Evolutionary conservation across 2,113 vertebrate species (phyloP), one percentile per base, ranked within the genome.

Genomic region (Xiphophorus hellerii): DNA sequence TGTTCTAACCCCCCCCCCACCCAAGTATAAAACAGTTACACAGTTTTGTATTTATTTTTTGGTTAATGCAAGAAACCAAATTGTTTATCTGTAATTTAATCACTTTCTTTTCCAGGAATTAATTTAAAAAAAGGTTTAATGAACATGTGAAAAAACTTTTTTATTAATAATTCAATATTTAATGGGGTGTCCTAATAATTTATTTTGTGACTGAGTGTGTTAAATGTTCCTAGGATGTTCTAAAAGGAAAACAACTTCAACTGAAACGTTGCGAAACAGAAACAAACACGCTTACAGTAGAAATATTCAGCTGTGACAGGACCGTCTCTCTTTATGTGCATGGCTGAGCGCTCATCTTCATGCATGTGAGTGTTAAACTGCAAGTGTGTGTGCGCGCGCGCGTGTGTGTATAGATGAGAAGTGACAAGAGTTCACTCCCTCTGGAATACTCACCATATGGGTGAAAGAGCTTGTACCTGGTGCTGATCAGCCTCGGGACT

Each of bases 371-470:
- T 69, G 27, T 31, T 63, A 30, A 33, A 77, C 70, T 75, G 66
- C 65, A 10, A 0, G 25, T 66, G n/a, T 15, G 65, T 29, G 31
- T n/a, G 61, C 63, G 61, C 63, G 62, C 17, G 33, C 48, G 60
- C 51, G 67, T 75, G 67, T 75, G 71, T 42, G 65, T 78, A 5
- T 31, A 62, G 72, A 89, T 89, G 72, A 71, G 70, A 87, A 82
- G 84, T 73, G 88, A 90, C 89, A 88, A 84, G 83, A 75, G 74
- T 81, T 80, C 4, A 9, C 74, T 86, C 89, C 86, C 84, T 81
- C 77, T 78, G 84, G 85, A 92, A 75, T 71, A 67, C 73, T 90
- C 77, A 83, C 85, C 88, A 90, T 91, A 89, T 87, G 88, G 82
- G 73, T 80, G 78, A 89, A 77, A 69, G 84, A 86, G 75, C 73